Evolutionary conservation across 2,113 vertebrate species (phyloP).

Genomic region (Cololabis saira): DNA sequence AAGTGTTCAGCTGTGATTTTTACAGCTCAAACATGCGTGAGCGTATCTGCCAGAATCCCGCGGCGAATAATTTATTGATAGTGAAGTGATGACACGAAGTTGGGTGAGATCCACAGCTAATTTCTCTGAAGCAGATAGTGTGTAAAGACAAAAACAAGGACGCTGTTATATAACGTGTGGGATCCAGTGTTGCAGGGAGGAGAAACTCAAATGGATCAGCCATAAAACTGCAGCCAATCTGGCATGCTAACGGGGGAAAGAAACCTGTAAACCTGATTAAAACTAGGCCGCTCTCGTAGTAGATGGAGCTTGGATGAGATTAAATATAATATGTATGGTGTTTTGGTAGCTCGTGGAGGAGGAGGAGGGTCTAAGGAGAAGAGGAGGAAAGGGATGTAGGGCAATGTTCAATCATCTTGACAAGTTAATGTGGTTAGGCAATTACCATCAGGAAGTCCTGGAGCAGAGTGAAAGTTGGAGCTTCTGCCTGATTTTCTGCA

Average conservation of each 20-base stretch:
- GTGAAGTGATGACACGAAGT: conserved; percentile 43
- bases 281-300: conserved; percentile 25
- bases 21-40: neutral
- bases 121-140: conserved; percentile 32
- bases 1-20: neutral
- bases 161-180: conserved; percentile 50
- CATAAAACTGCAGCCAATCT: conserved; percentile 26
- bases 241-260: neutral
- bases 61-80: conserved; percentile 30
- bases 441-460: conserved; percentile 5
- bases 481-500: no score
- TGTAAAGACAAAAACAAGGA: conserved; percentile 18
- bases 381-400: conserved; percentile 1
- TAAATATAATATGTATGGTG: no score
- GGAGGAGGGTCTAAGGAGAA: conserved; percentile 15
- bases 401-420: conserved; percentile 39
- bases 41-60: conserved; percentile 11
- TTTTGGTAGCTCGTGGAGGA: conserved; percentile 6
- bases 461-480: neutral
- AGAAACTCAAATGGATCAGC: conserved; percentile 45
- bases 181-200: conserved; percentile 26
- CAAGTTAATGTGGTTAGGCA: conserved; percentile 18
- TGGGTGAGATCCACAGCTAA: conserved; percentile 34
- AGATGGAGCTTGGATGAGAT: conserved; percentile 39
- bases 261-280: conserved; percentile 47